A percentile compares a stretch with the other conserved stretches of the same genome.
Conservation (phyloP, 2,797 vertebrate genomes). For the Poeciliopsis turneri region DNA sequence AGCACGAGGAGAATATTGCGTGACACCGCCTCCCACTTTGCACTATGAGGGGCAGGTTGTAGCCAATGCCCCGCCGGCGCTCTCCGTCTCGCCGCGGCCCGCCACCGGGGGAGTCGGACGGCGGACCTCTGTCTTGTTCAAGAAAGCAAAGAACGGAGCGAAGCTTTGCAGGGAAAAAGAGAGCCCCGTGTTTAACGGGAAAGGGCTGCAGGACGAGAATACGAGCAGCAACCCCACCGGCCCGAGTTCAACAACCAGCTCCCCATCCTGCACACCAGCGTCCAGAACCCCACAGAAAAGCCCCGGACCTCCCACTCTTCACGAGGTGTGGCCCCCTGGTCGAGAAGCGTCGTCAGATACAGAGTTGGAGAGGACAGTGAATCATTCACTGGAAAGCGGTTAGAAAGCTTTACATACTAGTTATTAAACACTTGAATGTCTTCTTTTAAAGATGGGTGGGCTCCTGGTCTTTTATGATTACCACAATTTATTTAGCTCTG, state of each 20-base stretch:
- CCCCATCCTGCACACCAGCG: constrained; percentile 64
- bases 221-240: constrained; percentile 21
- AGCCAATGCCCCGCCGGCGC: constrained; percentile 79
- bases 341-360: constrained; percentile 76
- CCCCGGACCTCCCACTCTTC: constrained; percentile 69
- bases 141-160: constrained; percentile 92
- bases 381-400: constrained; percentile 84
- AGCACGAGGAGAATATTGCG: constrained; percentile 62
- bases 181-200: constrained; percentile 79
- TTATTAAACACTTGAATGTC: background rate
- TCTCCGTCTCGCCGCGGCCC: constrained; percentile 64
- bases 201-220: constrained; percentile 69
- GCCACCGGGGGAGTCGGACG: constrained; percentile 84
- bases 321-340: constrained; percentile 73
- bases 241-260: constrained; percentile 52
- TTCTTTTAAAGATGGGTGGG: background rate
- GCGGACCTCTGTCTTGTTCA: constrained; percentile 91
- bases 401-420: constrained; percentile 27
- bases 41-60: constrained; percentile 72
- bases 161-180: constrained; percentile 88
- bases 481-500: background rate
- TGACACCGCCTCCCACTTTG: constrained; percentile 65
- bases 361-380: constrained; percentile 79
- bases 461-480: background rate
- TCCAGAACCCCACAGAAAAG: constrained; percentile 72